Percentiles rank a stretch among this genome's conserved stretches.
phyloP scores from a whole-genome alignment of 2,797 vertebrate genomes.

The Esox lucius region DNA sequence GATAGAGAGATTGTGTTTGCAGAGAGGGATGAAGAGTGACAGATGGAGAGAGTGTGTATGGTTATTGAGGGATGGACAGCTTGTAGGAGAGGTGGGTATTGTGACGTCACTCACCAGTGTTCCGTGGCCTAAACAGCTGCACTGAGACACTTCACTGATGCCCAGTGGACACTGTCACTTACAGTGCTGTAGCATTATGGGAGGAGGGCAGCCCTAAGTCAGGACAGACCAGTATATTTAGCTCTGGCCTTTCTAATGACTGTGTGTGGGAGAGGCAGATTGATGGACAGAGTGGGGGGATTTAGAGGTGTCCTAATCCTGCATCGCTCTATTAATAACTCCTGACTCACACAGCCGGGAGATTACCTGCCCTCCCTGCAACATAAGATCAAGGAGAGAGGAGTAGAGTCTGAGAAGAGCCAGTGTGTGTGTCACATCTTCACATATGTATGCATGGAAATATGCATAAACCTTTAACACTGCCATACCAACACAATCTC shows the following conservation, averaged over 20 bases:
- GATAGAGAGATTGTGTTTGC: not conserved
- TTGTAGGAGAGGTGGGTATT: not conserved
- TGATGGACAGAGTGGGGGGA: conserved; percentile 35
- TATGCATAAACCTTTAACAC: not conserved
- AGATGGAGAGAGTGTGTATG: not conserved
- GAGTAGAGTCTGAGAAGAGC: not conserved
- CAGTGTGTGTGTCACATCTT: not conserved
- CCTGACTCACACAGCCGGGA: conserved; percentile 8
- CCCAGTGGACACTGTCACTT: not conserved
- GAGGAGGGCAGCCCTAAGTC: not conserved
- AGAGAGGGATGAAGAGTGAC: not conserved
- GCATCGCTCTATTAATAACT: conserved; percentile 44
- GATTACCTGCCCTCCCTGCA: conserved; percentile 27
- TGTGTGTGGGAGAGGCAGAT: conserved; percentile 11
- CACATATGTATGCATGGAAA: not conserved
- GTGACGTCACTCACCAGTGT: not conserved
- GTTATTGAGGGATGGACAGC: not conserved
- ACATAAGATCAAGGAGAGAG: not conserved
- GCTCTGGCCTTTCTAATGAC: conserved; percentile 9
- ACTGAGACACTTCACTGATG: not conserved
- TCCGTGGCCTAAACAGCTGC: not conserved
- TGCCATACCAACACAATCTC: not conserved
- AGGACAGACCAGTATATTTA: not conserved
- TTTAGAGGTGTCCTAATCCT: conserved; percentile 38
- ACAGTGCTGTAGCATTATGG: not conserved